phyloP scores from a whole-genome alignment of 2,888 invertebrate genomes.

The Galerucella nymphaeae region DNA sequence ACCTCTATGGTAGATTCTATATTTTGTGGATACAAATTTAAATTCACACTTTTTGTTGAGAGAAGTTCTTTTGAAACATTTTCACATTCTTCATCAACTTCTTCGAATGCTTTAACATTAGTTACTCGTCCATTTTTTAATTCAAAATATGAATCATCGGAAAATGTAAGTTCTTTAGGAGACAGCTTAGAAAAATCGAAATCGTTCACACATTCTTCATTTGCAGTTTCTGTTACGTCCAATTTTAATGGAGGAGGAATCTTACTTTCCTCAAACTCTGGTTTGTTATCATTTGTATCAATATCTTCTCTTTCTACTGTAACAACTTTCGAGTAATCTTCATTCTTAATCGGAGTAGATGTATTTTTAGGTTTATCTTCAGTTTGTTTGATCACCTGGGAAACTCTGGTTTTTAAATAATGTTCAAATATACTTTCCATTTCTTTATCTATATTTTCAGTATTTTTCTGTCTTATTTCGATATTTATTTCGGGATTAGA shows the following conservation, averaged over 20 bases:
- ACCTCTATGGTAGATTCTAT: background rate
- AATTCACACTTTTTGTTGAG: background rate
- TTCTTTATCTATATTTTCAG: conserved; percentile 45
- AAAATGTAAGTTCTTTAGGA: conserved; percentile 19
- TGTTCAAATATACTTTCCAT: conserved; percentile 50
- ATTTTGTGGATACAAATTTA: background rate
- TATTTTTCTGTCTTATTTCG: conserved; percentile 5
- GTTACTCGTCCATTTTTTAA: conserved; percentile 22
- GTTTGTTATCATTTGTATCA: background rate
- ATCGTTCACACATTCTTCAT: background rate
- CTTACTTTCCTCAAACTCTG: background rate
- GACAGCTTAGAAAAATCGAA: conserved; percentile 12
- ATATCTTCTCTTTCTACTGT: background rate
- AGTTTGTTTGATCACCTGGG: conserved; percentile 45
- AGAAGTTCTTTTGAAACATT: background rate
- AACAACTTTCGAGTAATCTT: background rate
- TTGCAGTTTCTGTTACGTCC: background rate
- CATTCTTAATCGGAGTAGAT: background rate
- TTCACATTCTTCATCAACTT: background rate
- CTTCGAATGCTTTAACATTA: conserved; percentile 6
- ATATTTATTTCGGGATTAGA: background rate
- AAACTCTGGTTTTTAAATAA: conserved; percentile 48
- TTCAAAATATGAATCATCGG: conserved; percentile 29
- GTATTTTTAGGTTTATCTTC: conserved; percentile 27
- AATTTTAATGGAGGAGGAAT: background rate